These are phyloP conservation scores for Strigamia crassipes DNA, from an alignment of 2,888 invertebrate species.

Conservation along the genomic window DNA sequence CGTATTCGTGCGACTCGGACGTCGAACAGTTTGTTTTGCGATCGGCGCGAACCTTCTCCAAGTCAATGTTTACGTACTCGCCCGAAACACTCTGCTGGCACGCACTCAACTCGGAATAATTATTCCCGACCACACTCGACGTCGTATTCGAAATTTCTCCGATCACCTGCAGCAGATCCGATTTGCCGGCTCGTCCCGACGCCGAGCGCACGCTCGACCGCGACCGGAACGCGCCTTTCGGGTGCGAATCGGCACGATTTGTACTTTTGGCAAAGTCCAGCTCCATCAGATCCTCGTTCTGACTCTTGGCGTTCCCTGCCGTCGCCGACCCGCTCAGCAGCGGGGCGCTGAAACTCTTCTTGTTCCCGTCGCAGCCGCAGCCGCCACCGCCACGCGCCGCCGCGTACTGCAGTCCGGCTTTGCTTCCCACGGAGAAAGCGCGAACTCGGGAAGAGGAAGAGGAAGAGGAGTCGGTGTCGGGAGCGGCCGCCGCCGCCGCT, in stretches of 20 bases:
- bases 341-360: slow-evolving; percentile 73
- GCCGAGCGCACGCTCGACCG: not conserved
- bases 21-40: not conserved
- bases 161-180: slow-evolving; percentile 46
- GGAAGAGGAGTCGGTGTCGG: too few relatives aligned
- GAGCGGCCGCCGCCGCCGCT: slow-evolving; percentile 52
- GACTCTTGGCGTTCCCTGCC: slow-evolving; percentile 57
- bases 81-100: slow-evolving; percentile 6
- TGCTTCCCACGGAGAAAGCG: slow-evolving; percentile 78
- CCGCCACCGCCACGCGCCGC: too few relatives aligned
- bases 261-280: slow-evolving; percentile 66
- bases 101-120: not conserved
- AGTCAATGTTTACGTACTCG: slow-evolving; percentile 49
- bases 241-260: not conserved
- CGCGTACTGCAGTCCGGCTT: slow-evolving; percentile 61
- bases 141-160: slow-evolving; percentile 45
- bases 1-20: not conserved
- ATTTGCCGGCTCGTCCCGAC: slow-evolving; percentile 19
- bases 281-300: slow-evolving; percentile 76
- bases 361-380: slow-evolving; percentile 50
- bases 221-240: not conserved
- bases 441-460: slow-evolving; percentile 63
- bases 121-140: not conserved
- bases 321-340: slow-evolving; percentile 59
- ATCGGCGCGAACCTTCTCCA: not conserved